Evolutionary conservation across 1,140 invertebrate species (phyloP).

Genomic region (Vollenhovia emeryi): DNA sequence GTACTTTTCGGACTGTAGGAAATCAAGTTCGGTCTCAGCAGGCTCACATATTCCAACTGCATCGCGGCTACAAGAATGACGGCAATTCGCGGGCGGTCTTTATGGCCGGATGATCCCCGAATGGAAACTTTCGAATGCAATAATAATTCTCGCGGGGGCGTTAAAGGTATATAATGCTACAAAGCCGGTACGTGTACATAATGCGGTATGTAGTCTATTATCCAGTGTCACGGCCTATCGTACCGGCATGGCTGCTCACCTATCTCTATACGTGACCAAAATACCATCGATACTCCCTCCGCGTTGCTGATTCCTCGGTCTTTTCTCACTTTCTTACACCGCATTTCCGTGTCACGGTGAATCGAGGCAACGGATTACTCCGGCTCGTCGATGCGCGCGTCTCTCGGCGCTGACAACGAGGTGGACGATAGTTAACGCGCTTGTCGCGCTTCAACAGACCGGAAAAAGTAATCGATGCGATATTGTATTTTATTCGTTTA

Average conservation of each 20-base stretch:
- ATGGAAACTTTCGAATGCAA: slow-evolving; percentile 56
- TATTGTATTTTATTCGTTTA: slow-evolving; percentile 36
- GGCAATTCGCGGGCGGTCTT: slow-evolving; percentile 52
- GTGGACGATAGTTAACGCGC: slow-evolving; percentile 24
- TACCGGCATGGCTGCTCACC: neutral
- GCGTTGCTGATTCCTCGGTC: slow-evolving; percentile 39
- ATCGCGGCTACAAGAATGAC: slow-evolving; percentile 50
- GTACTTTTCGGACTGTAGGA: slow-evolving; percentile 28
- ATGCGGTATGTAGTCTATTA: slow-evolving; percentile 63
- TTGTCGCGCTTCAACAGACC: slow-evolving; percentile 27
- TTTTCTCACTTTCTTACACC: slow-evolving; percentile 46
- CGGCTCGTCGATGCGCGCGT: neutral
- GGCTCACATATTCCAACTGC: slow-evolving; percentile 47
- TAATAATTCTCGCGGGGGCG: slow-evolving; percentile 53
- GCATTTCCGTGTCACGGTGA: slow-evolving; percentile 26
- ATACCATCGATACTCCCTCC: slow-evolving; percentile 59
- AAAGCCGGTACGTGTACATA: slow-evolving; percentile 54
- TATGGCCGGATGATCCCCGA: slow-evolving; percentile 45
- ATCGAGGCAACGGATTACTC: slow-evolving; percentile 27
- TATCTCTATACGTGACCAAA: slow-evolving; percentile 65
- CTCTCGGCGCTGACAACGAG: neutral
- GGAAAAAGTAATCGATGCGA: slow-evolving; percentile 1
- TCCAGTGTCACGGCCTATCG: slow-evolving; percentile 54
- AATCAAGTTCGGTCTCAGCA: slow-evolving; percentile 45
- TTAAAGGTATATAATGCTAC: slow-evolving; percentile 51